Evolutionary conservation across 23 tunicate species (phyloP), one percentile per base, ranked within the genome.

Genomic region (Aplidium turbinatum): DNA sequence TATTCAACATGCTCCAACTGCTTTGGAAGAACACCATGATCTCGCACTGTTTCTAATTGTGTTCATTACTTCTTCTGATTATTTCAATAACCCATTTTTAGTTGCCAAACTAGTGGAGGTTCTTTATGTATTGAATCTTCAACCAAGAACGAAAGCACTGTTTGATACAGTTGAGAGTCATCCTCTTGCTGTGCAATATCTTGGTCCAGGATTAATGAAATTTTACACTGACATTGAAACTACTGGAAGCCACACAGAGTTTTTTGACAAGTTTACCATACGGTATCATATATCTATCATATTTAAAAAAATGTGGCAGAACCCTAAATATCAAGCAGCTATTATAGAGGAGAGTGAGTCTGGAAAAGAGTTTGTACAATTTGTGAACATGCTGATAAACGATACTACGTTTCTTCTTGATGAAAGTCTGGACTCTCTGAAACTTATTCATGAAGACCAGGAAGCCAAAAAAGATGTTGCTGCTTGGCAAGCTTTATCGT

Each of bases 91-190:
- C 73, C 98, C 98, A 0, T 92, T 85, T 68, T 38, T 92, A 0
- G 98, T 92, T 47, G 92, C 98, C 38, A 92, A 92, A 52, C 82
- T 92, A 22, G 85, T 92, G 7, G 98, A 92, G 66, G 86, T 92
- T 9, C 33, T 84, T 31, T 68, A 68, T 68, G 86, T 73, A 13
- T 29, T 87, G 27, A 87, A 80, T 45, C 73, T 80, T 45, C 94
- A 87, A 67, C 94, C 86, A 1, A 38, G 70, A 31, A 70, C 86
- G 9, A 47, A 33, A 46, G 22, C 38, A 24, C 45, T 85, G 46
- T 92, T 78, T 34, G 92, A 92, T 34, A 34, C 23, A 24, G 48
- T 92, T 42, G 86, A 85, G 47, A 73, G 54, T 50, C 86, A 92
- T 72, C 92, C 92, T 26, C 35, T 78, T 1, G 87, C 98, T 9